phyloP scores from a whole-genome alignment of 2,797 vertebrate species.

The Chelon labrosus region DNA sequence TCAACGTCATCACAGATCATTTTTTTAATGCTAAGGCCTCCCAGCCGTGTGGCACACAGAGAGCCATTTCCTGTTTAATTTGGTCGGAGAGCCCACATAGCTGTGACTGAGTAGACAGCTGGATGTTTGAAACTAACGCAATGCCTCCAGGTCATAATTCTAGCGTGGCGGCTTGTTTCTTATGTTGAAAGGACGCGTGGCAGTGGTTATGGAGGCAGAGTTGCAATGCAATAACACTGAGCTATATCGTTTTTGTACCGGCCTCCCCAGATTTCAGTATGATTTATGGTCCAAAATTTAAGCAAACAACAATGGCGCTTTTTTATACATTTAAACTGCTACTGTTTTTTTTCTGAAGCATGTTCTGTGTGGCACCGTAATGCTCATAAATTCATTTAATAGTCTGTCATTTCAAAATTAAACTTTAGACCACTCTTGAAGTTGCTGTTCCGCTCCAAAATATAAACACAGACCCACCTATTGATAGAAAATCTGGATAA shows the following conservation, averaged over 20 bases:
- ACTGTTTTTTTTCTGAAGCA: background rate
- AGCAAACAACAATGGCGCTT: constrained; percentile 17
- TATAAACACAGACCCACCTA: background rate
- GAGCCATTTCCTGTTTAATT: constrained; percentile 67
- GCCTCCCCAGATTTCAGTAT: constrained; percentile 47
- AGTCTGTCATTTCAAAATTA: no score
- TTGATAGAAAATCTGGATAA: background rate
- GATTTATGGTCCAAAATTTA: constrained; percentile 57
- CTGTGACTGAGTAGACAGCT: constrained; percentile 64
- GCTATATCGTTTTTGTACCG: constrained; percentile 40
- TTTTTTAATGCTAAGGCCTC: constrained; percentile 50
- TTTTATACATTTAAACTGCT: constrained; percentile 23
- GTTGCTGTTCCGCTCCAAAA: no score
- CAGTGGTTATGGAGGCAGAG: constrained; percentile 58
- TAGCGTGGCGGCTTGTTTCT: constrained; percentile 66
- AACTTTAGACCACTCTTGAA: no score
- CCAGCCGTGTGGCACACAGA: constrained; percentile 35
- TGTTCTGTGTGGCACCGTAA: background rate
- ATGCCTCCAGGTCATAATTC: constrained; percentile 69
- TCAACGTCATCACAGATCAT: constrained; percentile 58
- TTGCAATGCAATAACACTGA: constrained; percentile 36
- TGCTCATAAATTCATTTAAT: no score
- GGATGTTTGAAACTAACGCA: constrained; percentile 69
- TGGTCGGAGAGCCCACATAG: constrained; percentile 51
- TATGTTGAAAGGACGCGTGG: constrained; percentile 65